phyloP scores from a whole-genome alignment of 2,113 vertebrate species.

The Ia io region DNA sequence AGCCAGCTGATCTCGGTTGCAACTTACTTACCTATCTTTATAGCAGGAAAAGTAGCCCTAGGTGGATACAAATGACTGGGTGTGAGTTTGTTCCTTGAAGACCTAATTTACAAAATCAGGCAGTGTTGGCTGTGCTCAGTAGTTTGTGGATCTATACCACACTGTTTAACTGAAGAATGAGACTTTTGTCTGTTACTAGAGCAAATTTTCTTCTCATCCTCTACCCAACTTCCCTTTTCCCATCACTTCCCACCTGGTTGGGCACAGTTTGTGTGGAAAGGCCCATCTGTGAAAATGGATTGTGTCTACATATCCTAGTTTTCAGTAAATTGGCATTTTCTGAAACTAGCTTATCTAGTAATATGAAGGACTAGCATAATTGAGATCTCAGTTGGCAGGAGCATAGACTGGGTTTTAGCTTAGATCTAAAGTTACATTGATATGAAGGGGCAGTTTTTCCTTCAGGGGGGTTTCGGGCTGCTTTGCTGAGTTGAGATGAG shows the following conservation, averaged over 20 bases:
- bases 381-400: background rate
- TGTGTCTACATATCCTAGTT: background rate
- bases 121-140: background rate
- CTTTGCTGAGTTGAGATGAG: background rate
- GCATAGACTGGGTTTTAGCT: background rate
- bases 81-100: background rate
- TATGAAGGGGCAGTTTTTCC: background rate
- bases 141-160: background rate
- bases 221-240: background rate
- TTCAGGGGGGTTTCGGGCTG: background rate
- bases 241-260: background rate
- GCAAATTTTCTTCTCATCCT: background rate
- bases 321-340: background rate
- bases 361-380: background rate
- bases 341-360: background rate
- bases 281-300: background rate
- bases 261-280: background rate
- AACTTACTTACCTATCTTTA: background rate
- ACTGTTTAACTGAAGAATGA: background rate
- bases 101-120: background rate
- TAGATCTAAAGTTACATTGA: background rate
- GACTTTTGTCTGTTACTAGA: background rate
- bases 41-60: background rate
- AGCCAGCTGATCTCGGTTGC: background rate
- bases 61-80: background rate